phyloP scores from a whole-genome alignment of 2,888 invertebrate genomes.

The Parnassius mnemosyne region DNA sequence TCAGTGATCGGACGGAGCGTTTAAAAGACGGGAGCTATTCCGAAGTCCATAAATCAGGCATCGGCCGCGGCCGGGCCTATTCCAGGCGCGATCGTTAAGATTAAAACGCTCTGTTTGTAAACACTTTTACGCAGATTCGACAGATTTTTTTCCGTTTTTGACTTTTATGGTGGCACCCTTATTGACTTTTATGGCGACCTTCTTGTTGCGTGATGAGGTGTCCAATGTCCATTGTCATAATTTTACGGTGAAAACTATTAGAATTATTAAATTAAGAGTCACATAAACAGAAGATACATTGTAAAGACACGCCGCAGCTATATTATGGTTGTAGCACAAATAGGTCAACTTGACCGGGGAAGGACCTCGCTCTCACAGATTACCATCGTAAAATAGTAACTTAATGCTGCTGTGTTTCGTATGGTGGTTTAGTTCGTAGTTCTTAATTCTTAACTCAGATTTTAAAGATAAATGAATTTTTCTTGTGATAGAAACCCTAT shows the following conservation, averaged over 20 bases:
- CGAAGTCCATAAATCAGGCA: slow-evolving; percentile 68
- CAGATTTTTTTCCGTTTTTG: slow-evolving; percentile 49
- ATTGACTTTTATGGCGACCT: slow-evolving; percentile 27
- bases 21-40: slow-evolving; percentile 70
- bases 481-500: too few relatives aligned
- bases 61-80: slow-evolving; percentile 59
- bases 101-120: slow-evolving; percentile 70
- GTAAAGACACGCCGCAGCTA: too few relatives aligned
- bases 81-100: slow-evolving; percentile 65
- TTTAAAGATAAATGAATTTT: too few relatives aligned
- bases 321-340: too few relatives aligned
- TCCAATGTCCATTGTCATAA: background rate
- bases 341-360: too few relatives aligned
- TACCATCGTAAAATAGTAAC: too few relatives aligned
- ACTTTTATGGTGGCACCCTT: slow-evolving; percentile 34
- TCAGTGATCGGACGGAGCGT: slow-evolving; percentile 50
- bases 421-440: too few relatives aligned
- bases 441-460: too few relatives aligned
- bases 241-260: background rate
- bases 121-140: slow-evolving; percentile 66
- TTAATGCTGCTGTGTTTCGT: too few relatives aligned
- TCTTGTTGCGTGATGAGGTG: slow-evolving; percentile 26
- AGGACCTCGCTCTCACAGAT: too few relatives aligned
- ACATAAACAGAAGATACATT: background rate
- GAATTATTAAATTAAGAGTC: background rate